A percentile compares a stretch with the other conserved stretches of the same genome.
These are phyloP conservation scores for Prunella fulvescens DNA, from an alignment of 2,113 vertebrate genomes.

Conservation along the genomic window DNA sequence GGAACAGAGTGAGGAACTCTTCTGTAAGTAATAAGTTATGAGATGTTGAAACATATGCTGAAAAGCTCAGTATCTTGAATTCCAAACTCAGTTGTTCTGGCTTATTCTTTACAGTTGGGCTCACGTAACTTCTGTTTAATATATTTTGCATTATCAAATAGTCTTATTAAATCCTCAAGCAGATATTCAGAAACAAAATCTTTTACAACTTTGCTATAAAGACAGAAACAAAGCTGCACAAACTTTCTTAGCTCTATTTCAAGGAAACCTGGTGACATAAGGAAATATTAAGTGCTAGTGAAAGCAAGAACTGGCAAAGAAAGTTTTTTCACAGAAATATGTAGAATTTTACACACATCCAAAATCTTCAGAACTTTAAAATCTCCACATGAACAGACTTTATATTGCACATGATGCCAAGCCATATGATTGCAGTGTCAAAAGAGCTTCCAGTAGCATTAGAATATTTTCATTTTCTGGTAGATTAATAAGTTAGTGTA, in stretches of 20 bases:
- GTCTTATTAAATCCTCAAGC: slow-evolving; percentile 22
- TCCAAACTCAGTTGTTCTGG: not conserved
- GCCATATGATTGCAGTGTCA: not conserved
- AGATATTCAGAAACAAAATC: not conserved
- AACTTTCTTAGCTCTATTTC: not conserved
- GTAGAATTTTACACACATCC: not conserved
- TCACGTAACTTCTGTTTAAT: slow-evolving; percentile 25
- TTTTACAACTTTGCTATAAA: not conserved
- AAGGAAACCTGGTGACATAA: not conserved
- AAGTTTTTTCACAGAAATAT: not conserved
- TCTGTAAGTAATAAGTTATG: slow-evolving; percentile 61
- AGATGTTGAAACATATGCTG: slow-evolving; percentile 65
- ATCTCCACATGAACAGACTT: not conserved
- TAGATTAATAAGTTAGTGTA: not conserved
- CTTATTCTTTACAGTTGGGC: slow-evolving; percentile 4
- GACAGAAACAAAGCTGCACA: not conserved
- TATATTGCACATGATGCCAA: not conserved
- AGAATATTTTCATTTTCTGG: not conserved
- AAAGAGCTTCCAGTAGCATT: not conserved
- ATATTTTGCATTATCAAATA: slow-evolving; percentile 30
- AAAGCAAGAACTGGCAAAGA: not conserved
- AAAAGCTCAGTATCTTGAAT: slow-evolving; percentile 56
- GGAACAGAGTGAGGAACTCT: slow-evolving; percentile 52
- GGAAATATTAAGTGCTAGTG: not conserved
- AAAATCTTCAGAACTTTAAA: not conserved